Evolutionary conservation across 2,113 vertebrate genomes (phyloP), one percentile per base, ranked within the genome.

Genomic region (Corythaeola cristata): DNA sequence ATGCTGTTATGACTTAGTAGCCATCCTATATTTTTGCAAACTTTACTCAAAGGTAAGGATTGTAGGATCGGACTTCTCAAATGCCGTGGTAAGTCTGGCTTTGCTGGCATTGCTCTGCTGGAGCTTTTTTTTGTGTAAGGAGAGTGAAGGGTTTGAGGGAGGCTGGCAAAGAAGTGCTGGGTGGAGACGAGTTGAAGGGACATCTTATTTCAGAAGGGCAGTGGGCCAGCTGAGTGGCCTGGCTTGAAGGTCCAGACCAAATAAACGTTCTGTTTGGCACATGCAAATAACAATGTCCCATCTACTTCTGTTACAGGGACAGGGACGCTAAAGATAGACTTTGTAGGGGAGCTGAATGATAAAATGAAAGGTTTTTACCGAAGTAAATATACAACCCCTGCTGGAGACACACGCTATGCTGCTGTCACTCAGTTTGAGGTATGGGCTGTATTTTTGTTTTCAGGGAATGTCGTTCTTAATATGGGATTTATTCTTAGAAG

Each of bases 361-460:
- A 99, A 99, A 98, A 99, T 99, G 99, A 99, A 99, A 97, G 99
- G 99, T 5, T 99, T 99, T 90, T 99, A 99, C 92, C 98, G 99
- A 88, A 99, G 99, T 97, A 99, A 99, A 98, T 99, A 99, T 35
- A 98, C 98, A 49, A 98, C 98, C 82, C 83, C 98, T 55, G 97
- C 97, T 15, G 99, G 99, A 95, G 99, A 99, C 96, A 96, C 98
- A 12, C 99, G 99, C 93, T 99, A 99, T 50, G 99, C 99, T 79
- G 99, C 99, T 26, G 99, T 99, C 97, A 99, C 99, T 49, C 99
- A 99, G 97, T 99, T 99, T 96, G 99, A 99, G 99, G 99, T 99
- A 97, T 28, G 94, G 53, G 7, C n/a, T 92, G 0, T 10, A 3
- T 10, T 72, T 37, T 9, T 37, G 8, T 39, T 44, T 30, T 21